A percentile compares a stretch with the other conserved stretches of the same genome.
Evolutionary conservation across 2,888 invertebrate species (phyloP).

Genomic region (Chirona hameri): DNA sequence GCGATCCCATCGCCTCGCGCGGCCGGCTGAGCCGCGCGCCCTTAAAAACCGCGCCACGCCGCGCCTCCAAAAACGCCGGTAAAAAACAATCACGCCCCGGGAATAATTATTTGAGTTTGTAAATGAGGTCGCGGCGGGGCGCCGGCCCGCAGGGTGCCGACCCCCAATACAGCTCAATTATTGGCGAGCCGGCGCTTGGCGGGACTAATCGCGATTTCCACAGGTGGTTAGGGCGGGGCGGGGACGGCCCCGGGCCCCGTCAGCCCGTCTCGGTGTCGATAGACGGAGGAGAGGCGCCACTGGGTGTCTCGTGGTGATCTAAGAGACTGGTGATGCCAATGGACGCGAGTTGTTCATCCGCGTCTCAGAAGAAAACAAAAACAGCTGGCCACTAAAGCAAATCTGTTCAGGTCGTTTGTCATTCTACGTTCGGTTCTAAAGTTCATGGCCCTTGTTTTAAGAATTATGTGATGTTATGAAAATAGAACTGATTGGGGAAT

Average conservation of each 20-base stretch:
- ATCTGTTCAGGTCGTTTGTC: too few species aligned
- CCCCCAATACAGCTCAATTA: slow-evolving; percentile 1
- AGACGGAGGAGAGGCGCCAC: too few species aligned
- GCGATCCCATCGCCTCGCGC: background rate
- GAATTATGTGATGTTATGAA: background rate
- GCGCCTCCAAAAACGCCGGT: background rate
- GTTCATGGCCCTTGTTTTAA: background rate
- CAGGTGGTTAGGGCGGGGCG: slow-evolving; percentile 8
- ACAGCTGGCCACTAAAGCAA: too few species aligned
- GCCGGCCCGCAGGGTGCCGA: background rate
- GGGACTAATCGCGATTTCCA: background rate
- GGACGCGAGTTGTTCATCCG: too few species aligned
- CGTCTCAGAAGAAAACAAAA: too few species aligned
- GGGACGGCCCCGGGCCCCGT: too few species aligned
- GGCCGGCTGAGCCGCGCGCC: background rate
- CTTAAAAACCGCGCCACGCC: background rate
- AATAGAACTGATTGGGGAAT: background rate
- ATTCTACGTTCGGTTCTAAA: too few species aligned
- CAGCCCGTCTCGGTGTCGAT: too few species aligned
- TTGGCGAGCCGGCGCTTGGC: background rate
- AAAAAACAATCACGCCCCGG: slow-evolving; percentile 2
- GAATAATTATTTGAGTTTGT: slow-evolving; percentile 13
- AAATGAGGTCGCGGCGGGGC: slow-evolving; percentile 7
- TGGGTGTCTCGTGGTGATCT: too few species aligned
- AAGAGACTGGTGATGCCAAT: too few species aligned